Evolutionary conservation across 2,888 invertebrate genomes (phyloP).

Genomic region (Tipula confusa): DNA sequence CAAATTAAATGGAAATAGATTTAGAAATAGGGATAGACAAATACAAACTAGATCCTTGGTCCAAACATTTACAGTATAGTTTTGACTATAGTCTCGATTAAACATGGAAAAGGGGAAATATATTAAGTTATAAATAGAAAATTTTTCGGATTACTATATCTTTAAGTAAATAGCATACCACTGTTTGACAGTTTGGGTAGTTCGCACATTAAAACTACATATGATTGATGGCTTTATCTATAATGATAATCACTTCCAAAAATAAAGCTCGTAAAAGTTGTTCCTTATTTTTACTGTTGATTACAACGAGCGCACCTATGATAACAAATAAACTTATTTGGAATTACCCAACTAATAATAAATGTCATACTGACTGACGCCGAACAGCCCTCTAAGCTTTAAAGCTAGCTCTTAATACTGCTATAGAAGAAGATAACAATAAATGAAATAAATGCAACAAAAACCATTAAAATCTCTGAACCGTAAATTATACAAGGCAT

Average conservation of each 20-base stretch:
- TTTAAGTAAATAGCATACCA: conserved; percentile 77
- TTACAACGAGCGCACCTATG: conserved; percentile 54
- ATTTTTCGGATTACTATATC: conserved; percentile 75
- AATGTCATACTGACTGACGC: too few relatives aligned
- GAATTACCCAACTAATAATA: too few relatives aligned
- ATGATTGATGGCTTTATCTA: conserved; percentile 82
- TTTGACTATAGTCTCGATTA: conserved; percentile 59
- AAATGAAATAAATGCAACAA: too few relatives aligned
- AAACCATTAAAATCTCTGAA: too few relatives aligned
- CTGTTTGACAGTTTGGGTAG: conserved; percentile 66
- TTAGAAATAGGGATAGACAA: conserved; percentile 79
- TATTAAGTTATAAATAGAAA: conserved; percentile 57
- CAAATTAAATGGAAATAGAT: conserved; percentile 65
- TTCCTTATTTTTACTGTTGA: conserved; percentile 52
- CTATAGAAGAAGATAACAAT: too few relatives aligned
- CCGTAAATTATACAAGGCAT: too few relatives aligned
- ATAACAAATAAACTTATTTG: too few relatives aligned
- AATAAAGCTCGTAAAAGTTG: conserved; percentile 65
- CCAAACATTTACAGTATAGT: conserved; percentile 61
- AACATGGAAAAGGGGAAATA: conserved; percentile 71
- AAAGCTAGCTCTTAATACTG: too few relatives aligned
- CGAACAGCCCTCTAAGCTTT: too few relatives aligned
- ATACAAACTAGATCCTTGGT: conserved; percentile 81
- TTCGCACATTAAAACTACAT: conserved; percentile 70
- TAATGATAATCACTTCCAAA: conserved; percentile 83